Conservation (phyloP, 2,797 vertebrate species). For the Valencia hispanica region DNA sequence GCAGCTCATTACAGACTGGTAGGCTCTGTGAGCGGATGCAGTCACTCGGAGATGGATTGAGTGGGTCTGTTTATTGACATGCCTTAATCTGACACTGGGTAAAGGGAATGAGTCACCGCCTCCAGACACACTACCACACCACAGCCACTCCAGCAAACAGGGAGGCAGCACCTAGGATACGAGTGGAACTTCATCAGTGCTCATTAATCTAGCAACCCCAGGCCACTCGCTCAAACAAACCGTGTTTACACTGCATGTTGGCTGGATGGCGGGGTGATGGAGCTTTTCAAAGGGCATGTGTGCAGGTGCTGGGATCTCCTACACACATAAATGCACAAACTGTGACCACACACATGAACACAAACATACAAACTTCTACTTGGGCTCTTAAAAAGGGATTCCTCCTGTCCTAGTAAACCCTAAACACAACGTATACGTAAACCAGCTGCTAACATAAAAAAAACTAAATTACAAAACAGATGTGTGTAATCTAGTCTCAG, state of each 20-base stretch:
- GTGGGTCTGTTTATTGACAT: constrained; percentile 85
- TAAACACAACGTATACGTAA: constrained; percentile 57
- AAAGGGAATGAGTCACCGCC: constrained; percentile 81
- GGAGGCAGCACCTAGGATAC: constrained; percentile 67
- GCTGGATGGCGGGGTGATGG: constrained; percentile 62
- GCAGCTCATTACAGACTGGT: constrained; percentile 82
- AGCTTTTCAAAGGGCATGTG: constrained; percentile 70
- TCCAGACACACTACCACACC: constrained; percentile 71
- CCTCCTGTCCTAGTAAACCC: constrained; percentile 18
- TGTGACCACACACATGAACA: constrained; percentile 26
- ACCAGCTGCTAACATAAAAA: constrained; percentile 63
- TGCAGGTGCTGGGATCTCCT: constrained; percentile 62
- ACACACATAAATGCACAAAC: constrained; percentile 29
- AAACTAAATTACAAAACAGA: not conserved
- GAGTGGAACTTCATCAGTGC: constrained; percentile 82
- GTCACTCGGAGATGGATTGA: constrained; percentile 83
- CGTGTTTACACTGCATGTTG: constrained; percentile 74
- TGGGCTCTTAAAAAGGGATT: constrained; percentile 30
- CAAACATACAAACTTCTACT: constrained; percentile 37
- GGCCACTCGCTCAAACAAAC: constrained; percentile 78
- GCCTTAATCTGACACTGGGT: constrained; percentile 84
- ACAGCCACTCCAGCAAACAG: constrained; percentile 71
- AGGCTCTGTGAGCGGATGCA: constrained; percentile 75
- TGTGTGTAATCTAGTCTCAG: not conserved
- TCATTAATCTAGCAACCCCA: constrained; percentile 79